Percentiles rank a stretch among this genome's conserved stretches.
Conservation (phyloP, 1,140 invertebrate genomes). For the Chrysopa pallens region DNA sequence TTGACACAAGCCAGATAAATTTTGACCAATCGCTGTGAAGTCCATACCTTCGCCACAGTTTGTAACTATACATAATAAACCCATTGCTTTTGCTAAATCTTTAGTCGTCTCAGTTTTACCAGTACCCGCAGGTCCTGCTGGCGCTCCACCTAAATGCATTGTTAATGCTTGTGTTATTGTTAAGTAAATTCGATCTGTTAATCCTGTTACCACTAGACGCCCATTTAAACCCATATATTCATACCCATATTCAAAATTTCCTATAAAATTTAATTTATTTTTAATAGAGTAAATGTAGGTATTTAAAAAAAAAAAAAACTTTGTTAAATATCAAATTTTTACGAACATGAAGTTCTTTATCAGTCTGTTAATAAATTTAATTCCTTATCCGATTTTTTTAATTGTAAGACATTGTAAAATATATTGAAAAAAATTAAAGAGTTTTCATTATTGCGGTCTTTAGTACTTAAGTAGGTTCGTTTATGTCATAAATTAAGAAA, state of each 20-base stretch:
- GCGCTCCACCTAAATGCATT: conserved; percentile 76
- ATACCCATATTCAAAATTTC: conserved; percentile 74
- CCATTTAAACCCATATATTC: conserved; percentile 90
- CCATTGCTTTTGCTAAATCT: conserved; percentile 76
- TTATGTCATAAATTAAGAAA: too few species aligned
- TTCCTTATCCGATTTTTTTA: too few species aligned
- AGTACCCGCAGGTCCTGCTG: conserved; percentile 64
- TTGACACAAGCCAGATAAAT: conserved; percentile 50
- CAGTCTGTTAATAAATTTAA: too few species aligned
- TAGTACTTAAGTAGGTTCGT: too few species aligned
- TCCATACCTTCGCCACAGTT: conserved; percentile 90
- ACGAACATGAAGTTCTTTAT: too few species aligned
- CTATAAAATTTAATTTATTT: conserved; percentile 14
- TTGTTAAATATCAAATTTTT: too few species aligned
- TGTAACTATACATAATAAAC: conserved; percentile 71
- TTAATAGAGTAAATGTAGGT: not conserved
- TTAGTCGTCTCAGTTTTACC: conserved; percentile 87
- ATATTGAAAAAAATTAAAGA: too few species aligned
- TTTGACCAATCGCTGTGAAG: conserved; percentile 68
- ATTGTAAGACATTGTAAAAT: too few species aligned
- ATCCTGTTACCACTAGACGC: conserved; percentile 72
- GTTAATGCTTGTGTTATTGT: conserved; percentile 80
- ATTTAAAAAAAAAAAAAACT: too few species aligned
- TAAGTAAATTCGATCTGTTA: conserved; percentile 81
- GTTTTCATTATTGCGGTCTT: too few species aligned